Percentiles rank a stretch among this genome's conserved stretches.
These are phyloP conservation scores for Heterodera carotae DNA, from an alignment of 1,140 invertebrate species.

Conservation along the genomic window DNA sequence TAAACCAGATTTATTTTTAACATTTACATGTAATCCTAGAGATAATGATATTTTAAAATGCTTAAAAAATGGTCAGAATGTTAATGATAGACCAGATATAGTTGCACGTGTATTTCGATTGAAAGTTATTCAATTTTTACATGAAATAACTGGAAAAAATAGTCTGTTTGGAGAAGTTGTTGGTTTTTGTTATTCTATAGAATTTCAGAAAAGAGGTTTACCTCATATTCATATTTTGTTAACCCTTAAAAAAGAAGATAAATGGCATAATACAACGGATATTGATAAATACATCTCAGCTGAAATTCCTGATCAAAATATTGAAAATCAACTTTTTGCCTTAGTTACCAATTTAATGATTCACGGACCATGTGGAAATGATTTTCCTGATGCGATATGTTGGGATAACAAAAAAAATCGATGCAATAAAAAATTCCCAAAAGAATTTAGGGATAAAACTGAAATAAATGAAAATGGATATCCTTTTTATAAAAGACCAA, in stretches of 20 bases:
- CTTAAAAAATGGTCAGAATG: slow-evolving; percentile 1
- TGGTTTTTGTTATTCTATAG: slow-evolving; percentile 5
- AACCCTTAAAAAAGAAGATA: neutral
- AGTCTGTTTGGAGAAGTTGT: neutral
- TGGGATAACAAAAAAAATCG: neutral
- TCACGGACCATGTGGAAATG: slow-evolving; percentile 7
- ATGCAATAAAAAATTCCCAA: slow-evolving; percentile 14
- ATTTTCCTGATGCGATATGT: slow-evolving; percentile 23
- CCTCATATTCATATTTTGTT: slow-evolving; percentile 2
- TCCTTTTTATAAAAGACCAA: slow-evolving; percentile 4
- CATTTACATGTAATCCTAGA: neutral
- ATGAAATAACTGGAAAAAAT: slow-evolving; percentile 9
- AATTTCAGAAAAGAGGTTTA: slow-evolving; percentile 32
- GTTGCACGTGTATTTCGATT: neutral
- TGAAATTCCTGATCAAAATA: slow-evolving; percentile 7
- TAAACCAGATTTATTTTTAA: slow-evolving; percentile 23
- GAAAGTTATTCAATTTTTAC: slow-evolving; percentile 4
- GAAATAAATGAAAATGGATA: slow-evolving; percentile 18
- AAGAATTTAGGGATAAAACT: slow-evolving; percentile 6
- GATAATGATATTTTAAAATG: slow-evolving; percentile 7
- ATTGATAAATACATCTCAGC: slow-evolving; percentile 11
- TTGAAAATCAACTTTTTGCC: neutral
- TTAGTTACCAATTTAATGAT: neutral
- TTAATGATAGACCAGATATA: neutral
- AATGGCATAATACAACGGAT: neutral